A percentile compares a stretch with the other conserved stretches of the same genome.
phyloP scores from a whole-genome alignment of 2,113 vertebrate genomes.

The Pedetes capensis region DNA sequence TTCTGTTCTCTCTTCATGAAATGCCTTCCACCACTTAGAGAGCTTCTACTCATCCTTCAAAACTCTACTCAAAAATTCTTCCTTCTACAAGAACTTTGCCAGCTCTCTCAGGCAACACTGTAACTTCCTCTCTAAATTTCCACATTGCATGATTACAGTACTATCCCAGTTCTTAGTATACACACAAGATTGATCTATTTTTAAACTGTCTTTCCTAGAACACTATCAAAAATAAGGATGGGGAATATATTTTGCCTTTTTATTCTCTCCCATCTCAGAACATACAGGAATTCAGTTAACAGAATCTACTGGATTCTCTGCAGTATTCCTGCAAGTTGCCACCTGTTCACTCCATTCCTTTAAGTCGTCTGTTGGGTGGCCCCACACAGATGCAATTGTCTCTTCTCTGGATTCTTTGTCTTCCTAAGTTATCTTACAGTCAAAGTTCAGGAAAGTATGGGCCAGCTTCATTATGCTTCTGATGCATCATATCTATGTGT shows the following conservation, averaged over 20 bases:
- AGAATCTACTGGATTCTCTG: background rate
- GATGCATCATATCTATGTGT: background rate
- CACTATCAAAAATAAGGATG: background rate
- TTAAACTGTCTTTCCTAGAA: background rate
- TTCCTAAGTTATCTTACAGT: background rate
- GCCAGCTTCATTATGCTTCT: background rate
- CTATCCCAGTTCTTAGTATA: background rate
- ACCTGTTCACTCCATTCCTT: background rate
- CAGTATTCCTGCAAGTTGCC: background rate
- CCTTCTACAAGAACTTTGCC: background rate
- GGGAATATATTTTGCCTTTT: background rate
- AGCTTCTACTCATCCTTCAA: constrained; percentile 28
- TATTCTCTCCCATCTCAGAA: background rate
- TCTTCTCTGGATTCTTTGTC: background rate
- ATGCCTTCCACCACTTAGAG: background rate
- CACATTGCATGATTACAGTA: background rate
- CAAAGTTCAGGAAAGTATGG: background rate
- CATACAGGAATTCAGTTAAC: background rate
- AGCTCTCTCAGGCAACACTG: background rate
- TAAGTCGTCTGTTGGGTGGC: background rate
- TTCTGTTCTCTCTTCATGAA: background rate
- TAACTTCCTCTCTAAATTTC: background rate
- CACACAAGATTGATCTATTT: background rate
- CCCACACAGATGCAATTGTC: background rate
- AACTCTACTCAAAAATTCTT: background rate